Evolutionary conservation across 2,888 invertebrate species (phyloP), one percentile per base, ranked within the genome.

Genomic region (Xylophagus ater): DNA sequence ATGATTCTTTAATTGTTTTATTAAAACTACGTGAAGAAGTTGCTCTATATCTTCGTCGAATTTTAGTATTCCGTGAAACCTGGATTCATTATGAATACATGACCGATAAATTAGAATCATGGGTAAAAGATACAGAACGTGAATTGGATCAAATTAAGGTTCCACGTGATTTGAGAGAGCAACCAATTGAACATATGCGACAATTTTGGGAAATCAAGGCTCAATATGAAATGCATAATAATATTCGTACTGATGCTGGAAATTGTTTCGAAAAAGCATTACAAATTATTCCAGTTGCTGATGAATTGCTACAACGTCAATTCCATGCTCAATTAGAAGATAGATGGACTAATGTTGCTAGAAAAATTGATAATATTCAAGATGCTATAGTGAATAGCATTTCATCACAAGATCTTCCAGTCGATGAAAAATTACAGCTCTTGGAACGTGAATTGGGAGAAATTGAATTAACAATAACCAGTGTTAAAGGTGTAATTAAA

Each of bases 121-220:
- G 87, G 79, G 73, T 88, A 58, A 75, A 74, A 45, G 73, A 72
- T 37, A 81, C 84, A 1, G 83, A 83, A 51, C 71, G 72, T 37
- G 81, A 83, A 56, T 62, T 87, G 32, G 70, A 72, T 42, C 66
- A 72, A 18, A 74, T 87, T 24, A 68, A 73, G 40, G 66, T 73
- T 41, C 76, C 78, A 1, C 68, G 74, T 9, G 76, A 76, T 44
- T 72, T 74, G 21, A 70, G 67, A 17, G 60, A 74, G 12, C 73
- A 74, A 36, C 72, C 75, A 1, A 74, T 76, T 8, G 78, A 78
- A 37, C 81, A 83, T 52, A 76, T 86, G 62, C 73, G 84, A 49
- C 77, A 83, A 51, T 88, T 87, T 66, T 88, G 88, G 87, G 88
- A 88, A 64, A 62, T 88, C 31, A 87, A 86, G 60, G 88, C 87